Base-by-base conservation (phyloP, 1,140 invertebrate species). In the Hesperophylax magnus region DNA sequence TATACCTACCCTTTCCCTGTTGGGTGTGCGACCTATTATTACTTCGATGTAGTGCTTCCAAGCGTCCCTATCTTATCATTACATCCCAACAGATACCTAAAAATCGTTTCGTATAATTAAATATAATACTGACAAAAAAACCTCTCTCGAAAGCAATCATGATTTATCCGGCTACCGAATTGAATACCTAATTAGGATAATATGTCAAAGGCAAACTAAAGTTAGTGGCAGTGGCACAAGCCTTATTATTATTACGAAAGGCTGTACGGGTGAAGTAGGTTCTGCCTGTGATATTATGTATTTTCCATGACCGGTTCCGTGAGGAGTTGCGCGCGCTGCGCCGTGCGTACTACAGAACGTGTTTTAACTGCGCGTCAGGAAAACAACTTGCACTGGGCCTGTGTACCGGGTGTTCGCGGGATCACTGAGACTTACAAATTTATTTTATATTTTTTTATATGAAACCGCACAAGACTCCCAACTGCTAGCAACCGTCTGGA, bases 341-440 rank as follows among this genome's bases (percentile, higher is more conserved):
- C 47, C 69, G 53, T 72, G 69, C 69, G 69, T 72, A 72, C 69
- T 72, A 72, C 69, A 53, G 39, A 72, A 72, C 69, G 69, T 53
- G 69, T 72, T 72, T 72, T 53, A 72, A 72, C 34, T 72, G 69
- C 69, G 69, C 69, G 69, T 54, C 69, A 72, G 69, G 69, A 22
- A 72, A 72, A 72, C 69, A 72, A 72, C 69, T 72, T 72, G 69
- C 69, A 72, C 69, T 72, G 17, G 53, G 20, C n/a, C 69, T 8
- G 65, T 72, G 11, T 24, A 72, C 69, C 22, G 69, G n/a, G 39
- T 72, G n/a, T 15, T 39, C 65, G 17, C 3, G n/a, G 39, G 11
- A 22, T 22, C 18, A 5, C 17, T 60, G 34, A 39, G 2, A 27
- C 27, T 2, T 27, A 5, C 27, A n/a, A n/a, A n/a, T n/a, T n/a